Evolutionary conservation across 1,140 invertebrate genomes (phyloP).

Genomic region (Atta cephalotes): DNA sequence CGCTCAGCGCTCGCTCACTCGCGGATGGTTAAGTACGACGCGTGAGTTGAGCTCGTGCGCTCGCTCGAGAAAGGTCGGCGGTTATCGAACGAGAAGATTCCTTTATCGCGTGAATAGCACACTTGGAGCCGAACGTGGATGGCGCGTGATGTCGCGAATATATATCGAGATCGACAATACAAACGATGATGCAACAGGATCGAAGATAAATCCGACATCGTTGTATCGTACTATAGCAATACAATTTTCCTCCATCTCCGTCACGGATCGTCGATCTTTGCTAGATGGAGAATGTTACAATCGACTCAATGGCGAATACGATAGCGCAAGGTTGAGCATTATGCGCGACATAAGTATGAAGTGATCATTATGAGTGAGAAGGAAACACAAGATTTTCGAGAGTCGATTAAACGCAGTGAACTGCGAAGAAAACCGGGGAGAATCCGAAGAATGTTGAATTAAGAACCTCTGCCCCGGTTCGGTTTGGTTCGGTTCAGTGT

Average conservation of each 20-base stretch:
- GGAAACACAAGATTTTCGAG: conserved; percentile 53
- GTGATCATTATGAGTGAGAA: neutral
- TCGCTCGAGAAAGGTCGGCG: conserved; percentile 64
- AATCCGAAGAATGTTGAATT: conserved; percentile 80
- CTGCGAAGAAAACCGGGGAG: conserved; percentile 75
- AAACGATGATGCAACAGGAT: neutral
- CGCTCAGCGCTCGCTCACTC: neutral
- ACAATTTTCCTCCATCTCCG: conserved; percentile 17
- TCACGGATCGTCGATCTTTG: conserved; percentile 3
- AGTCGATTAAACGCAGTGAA: conserved; percentile 27
- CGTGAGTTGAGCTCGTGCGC: neutral
- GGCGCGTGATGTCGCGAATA: conserved; percentile 2
- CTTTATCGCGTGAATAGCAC: conserved; percentile 56
- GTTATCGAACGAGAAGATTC: conserved; percentile 54
- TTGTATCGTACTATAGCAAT: neutral
- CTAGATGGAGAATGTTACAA: conserved; percentile 1
- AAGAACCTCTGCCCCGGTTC: conserved; percentile 66
- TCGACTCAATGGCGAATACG: conserved; percentile 1
- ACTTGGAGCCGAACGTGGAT: conserved; percentile 11
- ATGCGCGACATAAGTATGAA: neutral
- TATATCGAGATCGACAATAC: neutral
- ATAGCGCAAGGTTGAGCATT: conserved; percentile 50
- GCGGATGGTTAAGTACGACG: neutral
- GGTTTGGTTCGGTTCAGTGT: neutral
- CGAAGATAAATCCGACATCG: conserved; percentile 12